Percentiles rank a stretch among this genome's conserved stretches.
Evolutionary conservation across 2,888 invertebrate species (phyloP).

Genomic region (Didymodactylos carnosus): DNA sequence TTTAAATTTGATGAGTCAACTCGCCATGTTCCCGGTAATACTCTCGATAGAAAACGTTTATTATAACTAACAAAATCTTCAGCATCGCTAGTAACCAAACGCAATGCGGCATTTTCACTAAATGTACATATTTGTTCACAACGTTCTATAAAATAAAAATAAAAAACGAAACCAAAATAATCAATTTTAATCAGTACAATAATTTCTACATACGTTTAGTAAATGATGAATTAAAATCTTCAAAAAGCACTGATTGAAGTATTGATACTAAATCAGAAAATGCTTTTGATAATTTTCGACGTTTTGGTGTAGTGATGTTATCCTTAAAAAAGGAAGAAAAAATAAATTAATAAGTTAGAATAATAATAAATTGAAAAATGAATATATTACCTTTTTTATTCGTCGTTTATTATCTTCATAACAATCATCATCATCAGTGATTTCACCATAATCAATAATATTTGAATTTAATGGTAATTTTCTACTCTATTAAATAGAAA

Average conservation of each 20-base stretch:
- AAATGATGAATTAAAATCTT: not conserved
- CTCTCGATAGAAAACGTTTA: not conserved
- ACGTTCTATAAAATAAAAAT: not conserved
- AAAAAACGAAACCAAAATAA: no score
- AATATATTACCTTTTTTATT: not conserved
- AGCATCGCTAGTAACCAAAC: not conserved
- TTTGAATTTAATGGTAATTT: not conserved
- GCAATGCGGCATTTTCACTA: not conserved
- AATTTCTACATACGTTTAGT: not conserved
- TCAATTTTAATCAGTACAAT: no score
- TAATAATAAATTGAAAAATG: not conserved
- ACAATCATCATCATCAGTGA: not conserved
- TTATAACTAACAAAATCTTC: not conserved
- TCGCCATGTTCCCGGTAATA: conserved; percentile 19
- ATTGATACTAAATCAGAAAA: not conserved
- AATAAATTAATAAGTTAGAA: not conserved
- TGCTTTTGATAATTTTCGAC: not conserved
- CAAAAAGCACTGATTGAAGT: not conserved
- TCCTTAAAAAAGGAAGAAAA: not conserved
- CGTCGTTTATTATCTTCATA: not conserved
- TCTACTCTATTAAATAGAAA: not conserved
- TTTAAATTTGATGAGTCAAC: conserved; percentile 41
- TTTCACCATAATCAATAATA: not conserved
- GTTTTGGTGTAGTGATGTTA: not conserved
- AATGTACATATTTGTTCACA: not conserved